Evolutionary conservation across 2,888 invertebrate species (phyloP), one percentile per base, ranked within the genome.

Genomic region (Steinernema carpocapsae): DNA sequence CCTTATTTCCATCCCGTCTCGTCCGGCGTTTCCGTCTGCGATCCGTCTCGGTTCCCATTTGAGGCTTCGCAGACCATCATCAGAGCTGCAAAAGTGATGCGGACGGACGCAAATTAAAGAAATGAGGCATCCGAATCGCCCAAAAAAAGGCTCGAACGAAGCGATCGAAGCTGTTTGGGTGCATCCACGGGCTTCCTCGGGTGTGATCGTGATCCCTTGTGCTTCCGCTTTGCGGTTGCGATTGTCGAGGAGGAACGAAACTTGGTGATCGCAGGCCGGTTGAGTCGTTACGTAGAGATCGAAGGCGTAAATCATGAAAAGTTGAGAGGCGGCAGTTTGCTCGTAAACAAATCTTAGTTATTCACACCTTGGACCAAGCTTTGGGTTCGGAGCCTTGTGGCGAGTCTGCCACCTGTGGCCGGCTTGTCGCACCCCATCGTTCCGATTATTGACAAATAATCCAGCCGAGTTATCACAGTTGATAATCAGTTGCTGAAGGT

Each of bases 361-460:
- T 32, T 64, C 64, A 64, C 64, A 64, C 64, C 64, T 64, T 12
- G 14, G 10, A 6, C 17, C 6, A 48, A n/a, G n/a, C n/a, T n/a
- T 43, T 56, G 56, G 56, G 48, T 48, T 14, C 37, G 4, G 37
- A 37, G 37, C 37, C 10, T 37, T 37, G 4, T 37, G 37, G 37
- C 37, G 37, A 37, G 37, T 37, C 10, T 6, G 37, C 37, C 37
- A 10, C 10, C 37, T 3, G 10, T 10, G 3, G 4, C 37, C 10
- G 37, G 37, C 4, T 10, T 37, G 37, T 10, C 37, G 3, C 37
- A 37, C 37, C 3, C 37, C 3, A 37, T 37, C 37, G 19, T 17
- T 14, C 17, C n/a, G 48, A 56, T 19, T 56, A 14, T 37, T 64
- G 64, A 64, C 64, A 64, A 64, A 64, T 64, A 32, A 29, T 6